These are phyloP conservation scores for Agrochola lota DNA, from an alignment of 2,888 invertebrate genomes.

Conservation along the genomic window DNA sequence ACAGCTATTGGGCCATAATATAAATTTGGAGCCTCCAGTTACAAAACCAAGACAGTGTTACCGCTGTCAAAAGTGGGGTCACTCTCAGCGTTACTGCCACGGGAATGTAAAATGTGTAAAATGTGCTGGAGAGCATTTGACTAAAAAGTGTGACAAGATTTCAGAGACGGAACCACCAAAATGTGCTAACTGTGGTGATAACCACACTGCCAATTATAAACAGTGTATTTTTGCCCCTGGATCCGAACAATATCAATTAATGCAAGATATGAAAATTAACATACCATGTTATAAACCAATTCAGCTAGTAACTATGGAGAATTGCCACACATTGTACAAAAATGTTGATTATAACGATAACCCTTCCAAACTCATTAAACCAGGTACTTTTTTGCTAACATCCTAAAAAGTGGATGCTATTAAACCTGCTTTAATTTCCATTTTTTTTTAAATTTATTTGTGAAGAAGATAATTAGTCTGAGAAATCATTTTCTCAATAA, in stretches of 20 bases:
- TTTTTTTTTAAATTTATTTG: background rate
- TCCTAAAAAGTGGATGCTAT: background rate
- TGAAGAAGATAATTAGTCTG: background rate
- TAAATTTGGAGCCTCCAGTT: conserved; percentile 78
- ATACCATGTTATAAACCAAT: conserved; percentile 29
- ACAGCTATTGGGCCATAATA: conserved; percentile 71
- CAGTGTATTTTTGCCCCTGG: conserved; percentile 73
- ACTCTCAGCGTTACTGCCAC: conserved; percentile 81
- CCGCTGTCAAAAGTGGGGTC: conserved; percentile 85
- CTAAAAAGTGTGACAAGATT: conserved; percentile 75
- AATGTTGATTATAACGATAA: conserved; percentile 44
- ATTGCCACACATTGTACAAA: conserved; percentile 50
- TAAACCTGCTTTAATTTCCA: too few species aligned
- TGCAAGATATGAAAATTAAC: conserved; percentile 42
- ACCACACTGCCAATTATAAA: conserved; percentile 79
- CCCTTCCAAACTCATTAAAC: background rate
- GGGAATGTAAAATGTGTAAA: conserved; percentile 80
- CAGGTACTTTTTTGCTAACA: background rate
- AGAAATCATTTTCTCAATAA: background rate
- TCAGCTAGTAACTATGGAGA: conserved; percentile 54
- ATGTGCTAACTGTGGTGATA: conserved; percentile 80
- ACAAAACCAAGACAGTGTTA: conserved; percentile 79
- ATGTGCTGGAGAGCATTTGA: conserved; percentile 80
- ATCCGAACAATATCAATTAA: conserved; percentile 59
- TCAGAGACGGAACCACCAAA: conserved; percentile 70